Evolutionary conservation across 2,888 invertebrate species (phyloP), one percentile per base, ranked within the genome.

Genomic region (Lepidocyrtinus sp.): DNA sequence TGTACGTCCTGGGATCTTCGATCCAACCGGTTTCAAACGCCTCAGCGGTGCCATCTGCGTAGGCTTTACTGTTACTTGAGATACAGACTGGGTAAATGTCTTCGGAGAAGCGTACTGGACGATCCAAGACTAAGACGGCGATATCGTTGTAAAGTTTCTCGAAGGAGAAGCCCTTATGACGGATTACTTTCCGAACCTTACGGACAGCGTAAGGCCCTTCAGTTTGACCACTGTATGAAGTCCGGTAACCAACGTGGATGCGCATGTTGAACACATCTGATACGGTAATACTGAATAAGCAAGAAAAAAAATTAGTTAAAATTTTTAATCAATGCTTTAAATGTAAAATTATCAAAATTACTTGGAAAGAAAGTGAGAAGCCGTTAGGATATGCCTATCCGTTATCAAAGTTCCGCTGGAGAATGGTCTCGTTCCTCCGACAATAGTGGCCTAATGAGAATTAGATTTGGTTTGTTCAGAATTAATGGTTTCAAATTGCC

Each of bases 31-130:
- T 83, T 75, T 83, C 83, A 62, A 72, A 71, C 1, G 96, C 96
- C 0, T 95, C 95, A 1, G 92, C 95, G 12, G 91, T 90, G 85
- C 92, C 91, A 1, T 94, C 95, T 36, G 92, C 90, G 87, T 93
- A 95, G 0, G 91, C 90, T 2, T 17, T 46, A 12, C 68, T 88
- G 1, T 88, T 85, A n/a, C 89, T 87, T 7, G 95, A 95, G 85
- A 96, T 88, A 87, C 96, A 96, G 76, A 96, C 92, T 0, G 96
- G 94, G 80, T 93, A 91, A 80, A 96, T 92, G 85, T 92, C 92
- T 87, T 92, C 92, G 1, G 92, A 91, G 88, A 93, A 96, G 59
- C 91, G 89, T 3, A 96, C 93, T 0, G 95, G 94, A 83, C 93
- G 92, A 87, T 93, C 94, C 87, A 96, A 87, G 0, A 95, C 95